These are phyloP conservation scores for Gobio occitaniae DNA, from an alignment of 2,797 vertebrate species.

Conservation along the genomic window DNA sequence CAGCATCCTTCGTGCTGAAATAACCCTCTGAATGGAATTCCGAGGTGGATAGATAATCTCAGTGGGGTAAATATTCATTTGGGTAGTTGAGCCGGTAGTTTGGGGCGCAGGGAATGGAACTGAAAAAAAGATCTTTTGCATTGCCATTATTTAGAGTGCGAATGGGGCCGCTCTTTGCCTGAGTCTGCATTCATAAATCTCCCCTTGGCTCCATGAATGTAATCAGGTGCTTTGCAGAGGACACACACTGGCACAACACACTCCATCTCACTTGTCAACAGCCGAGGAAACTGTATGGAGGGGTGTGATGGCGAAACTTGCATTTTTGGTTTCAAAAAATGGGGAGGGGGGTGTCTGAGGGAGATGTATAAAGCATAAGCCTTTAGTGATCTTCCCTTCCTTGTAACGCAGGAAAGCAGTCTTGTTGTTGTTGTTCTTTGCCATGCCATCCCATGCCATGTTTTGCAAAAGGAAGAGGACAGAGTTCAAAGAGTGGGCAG, in stretches of 20 bases:
- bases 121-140: constrained; percentile 7
- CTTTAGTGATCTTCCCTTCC: constrained; percentile 9
- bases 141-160: constrained; percentile 48
- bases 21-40: constrained; percentile 24
- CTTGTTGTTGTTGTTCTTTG: background rate
- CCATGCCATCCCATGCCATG: background rate
- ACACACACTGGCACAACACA: constrained; percentile 55
- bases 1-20: background rate
- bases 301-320: constrained; percentile 24
- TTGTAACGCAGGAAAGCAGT: background rate
- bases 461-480: background rate
- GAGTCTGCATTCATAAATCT: constrained; percentile 61
- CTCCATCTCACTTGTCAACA: constrained; percentile 57
- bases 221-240: constrained; percentile 65
- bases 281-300: constrained; percentile 40
- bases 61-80: constrained; percentile 43
- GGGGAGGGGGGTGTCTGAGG: background rate
- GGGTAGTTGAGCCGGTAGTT: constrained; percentile 32
- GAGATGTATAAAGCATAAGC: background rate
- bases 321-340: background rate
- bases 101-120: constrained; percentile 36
- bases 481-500: constrained; percentile 19
- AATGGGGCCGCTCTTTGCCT: constrained; percentile 41
- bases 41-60: constrained; percentile 33
- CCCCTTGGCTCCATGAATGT: constrained; percentile 54